Conservation (phyloP, 2,113 vertebrate species). For the Cygnus buccinator region DNA sequence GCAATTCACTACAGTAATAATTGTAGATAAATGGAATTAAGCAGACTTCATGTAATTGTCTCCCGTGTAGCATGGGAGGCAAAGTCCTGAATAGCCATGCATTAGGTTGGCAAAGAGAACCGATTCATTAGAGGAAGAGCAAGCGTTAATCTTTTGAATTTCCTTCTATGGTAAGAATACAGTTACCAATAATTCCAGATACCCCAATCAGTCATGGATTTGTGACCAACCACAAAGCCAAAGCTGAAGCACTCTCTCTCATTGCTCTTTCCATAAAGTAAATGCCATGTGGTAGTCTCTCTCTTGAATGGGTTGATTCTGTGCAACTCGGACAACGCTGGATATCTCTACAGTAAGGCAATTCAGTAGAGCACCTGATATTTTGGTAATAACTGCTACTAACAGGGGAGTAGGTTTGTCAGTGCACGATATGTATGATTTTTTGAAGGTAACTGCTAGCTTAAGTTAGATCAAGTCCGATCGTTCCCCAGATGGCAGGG, state of each 20-base stretch:
- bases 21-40: background rate
- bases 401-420: background rate
- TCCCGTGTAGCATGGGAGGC: background rate
- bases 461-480: conserved; percentile 13
- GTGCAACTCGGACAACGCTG: background rate
- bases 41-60: background rate
- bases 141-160: background rate
- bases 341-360: background rate
- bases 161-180: background rate
- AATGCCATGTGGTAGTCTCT: background rate
- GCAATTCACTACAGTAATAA: background rate
- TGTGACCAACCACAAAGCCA: background rate
- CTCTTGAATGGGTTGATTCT: background rate
- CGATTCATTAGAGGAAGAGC: background rate
- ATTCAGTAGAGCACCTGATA: background rate
- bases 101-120: background rate
- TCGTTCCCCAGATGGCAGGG: background rate
- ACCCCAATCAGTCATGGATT: background rate
- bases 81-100: background rate
- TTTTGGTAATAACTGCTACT: background rate
- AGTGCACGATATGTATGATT: background rate
- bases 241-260: background rate
- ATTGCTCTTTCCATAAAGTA: background rate
- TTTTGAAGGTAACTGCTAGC: background rate
- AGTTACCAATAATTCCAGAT: background rate